phyloP scores from a whole-genome alignment of 2,888 invertebrate genomes.

The Polyploca ridens region DNA sequence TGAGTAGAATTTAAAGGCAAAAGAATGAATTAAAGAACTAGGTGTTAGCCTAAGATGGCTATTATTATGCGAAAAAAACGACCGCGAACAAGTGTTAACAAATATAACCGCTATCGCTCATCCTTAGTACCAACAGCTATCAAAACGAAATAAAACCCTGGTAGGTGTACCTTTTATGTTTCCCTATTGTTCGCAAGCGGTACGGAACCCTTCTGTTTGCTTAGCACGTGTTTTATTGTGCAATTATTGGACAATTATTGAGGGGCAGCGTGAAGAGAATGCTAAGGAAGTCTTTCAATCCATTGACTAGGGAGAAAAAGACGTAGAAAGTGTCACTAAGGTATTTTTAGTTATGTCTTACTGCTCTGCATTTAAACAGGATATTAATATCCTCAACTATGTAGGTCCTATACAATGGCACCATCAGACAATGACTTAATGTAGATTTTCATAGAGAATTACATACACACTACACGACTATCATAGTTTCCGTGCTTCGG shows the following conservation, averaged over 20 bases:
- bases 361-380: too few species aligned
- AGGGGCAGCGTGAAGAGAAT: slow-evolving; percentile 56
- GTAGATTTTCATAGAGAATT: too few species aligned
- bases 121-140: slow-evolving; percentile 29
- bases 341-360: too few species aligned
- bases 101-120: slow-evolving; percentile 27
- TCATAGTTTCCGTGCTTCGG: too few species aligned
- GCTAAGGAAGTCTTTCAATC: slow-evolving; percentile 61
- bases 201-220: slow-evolving; percentile 68
- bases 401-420: too few species aligned
- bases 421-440: too few species aligned
- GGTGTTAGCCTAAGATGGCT: too few species aligned
- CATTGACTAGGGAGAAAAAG: slow-evolving; percentile 33
- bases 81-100: neutral
- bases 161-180: slow-evolving; percentile 55
- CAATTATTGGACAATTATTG: slow-evolving; percentile 76
- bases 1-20: too few species aligned
- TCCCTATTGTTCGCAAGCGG: slow-evolving; percentile 57
- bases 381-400: too few species aligned
- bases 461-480: too few species aligned
- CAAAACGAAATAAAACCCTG: slow-evolving; percentile 46
- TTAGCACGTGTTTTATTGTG: slow-evolving; percentile 80
- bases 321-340: slow-evolving; percentile 18
- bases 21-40: too few species aligned
- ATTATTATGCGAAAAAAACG: too few species aligned